Percentiles rank a stretch among this genome's conserved stretches.
Conservation (phyloP, 1,140 invertebrate genomes). For the Cephus cinctus region DNA sequence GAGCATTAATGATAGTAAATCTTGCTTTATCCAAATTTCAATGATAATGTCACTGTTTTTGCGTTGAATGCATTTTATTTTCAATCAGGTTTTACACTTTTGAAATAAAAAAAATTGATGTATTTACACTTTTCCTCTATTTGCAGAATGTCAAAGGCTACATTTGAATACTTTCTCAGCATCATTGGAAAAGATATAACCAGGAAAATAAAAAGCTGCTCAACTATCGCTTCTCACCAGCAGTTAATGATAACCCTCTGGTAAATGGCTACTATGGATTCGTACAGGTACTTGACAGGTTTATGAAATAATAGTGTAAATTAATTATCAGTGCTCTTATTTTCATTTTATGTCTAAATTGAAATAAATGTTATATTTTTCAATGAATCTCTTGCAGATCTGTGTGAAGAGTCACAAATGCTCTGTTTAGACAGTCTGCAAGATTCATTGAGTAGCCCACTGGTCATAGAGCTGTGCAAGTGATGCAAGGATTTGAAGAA, state of each 20-base stretch:
- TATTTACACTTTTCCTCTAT: too few relatives aligned
- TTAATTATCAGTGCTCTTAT: too few relatives aligned
- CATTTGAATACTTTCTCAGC: constrained; percentile 5
- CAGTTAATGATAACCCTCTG: constrained; percentile 13
- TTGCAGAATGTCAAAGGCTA: constrained; percentile 11
- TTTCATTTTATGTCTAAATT: not conserved
- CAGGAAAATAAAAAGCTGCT: constrained; percentile 4
- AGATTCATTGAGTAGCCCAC: constrained; percentile 22
- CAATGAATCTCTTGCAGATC: constrained; percentile 14
- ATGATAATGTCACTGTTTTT: too few relatives aligned
- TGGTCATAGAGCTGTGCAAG: constrained; percentile 9
- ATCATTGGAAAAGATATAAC: constrained; percentile 1
- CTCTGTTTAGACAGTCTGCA: constrained; percentile 13
- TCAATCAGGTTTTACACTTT: too few relatives aligned
- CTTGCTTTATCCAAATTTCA: not conserved
- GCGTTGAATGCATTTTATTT: too few relatives aligned
- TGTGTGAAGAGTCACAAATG: constrained; percentile 15
- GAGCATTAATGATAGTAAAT: too few relatives aligned
- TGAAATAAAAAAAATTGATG: too few relatives aligned
- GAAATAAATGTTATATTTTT: not conserved
- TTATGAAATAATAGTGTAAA: too few relatives aligned
- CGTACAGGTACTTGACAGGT: constrained; percentile 9
- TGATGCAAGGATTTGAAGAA: constrained; percentile 18
- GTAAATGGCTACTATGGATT: constrained; percentile 10
- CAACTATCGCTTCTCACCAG: constrained; percentile 3